Evolutionary conservation across 1,140 invertebrate species (phyloP), one percentile per base, ranked within the genome.

Genomic region (Zophobas atratus): DNA sequence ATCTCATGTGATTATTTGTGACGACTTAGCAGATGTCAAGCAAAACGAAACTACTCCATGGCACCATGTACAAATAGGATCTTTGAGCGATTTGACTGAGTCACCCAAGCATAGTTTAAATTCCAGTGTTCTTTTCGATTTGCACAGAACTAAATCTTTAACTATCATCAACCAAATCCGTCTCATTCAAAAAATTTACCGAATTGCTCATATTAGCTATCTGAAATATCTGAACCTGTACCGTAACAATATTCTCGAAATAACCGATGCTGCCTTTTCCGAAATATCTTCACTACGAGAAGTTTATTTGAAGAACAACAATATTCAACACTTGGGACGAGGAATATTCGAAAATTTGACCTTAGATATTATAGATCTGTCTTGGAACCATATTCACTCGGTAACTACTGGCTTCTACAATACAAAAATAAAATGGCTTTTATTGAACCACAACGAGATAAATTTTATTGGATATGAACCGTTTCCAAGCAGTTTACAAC

Each of bases 361-460:
- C 39, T 36, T 63, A 8, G 57, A 63, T 0, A 34, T 63, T 3
- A 36, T 63, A 6, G 39, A 39, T 39, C 39, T 63, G 57, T 63
- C 57, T 38, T 36, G 57, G 8, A 63, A 63, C 33, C 6, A 2
- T 2, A 51, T 51, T 2, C 8, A 63, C n/a, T 38, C 57, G 5
- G 39, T 63, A 34, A 63, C 57, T 38, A 63, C 57, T 1, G n/a
- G 38, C 2, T 63, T 63, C 32, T 63, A n/a, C 6, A 6, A 63
- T 1, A 63, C n/a, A n/a, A 63, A 41, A n/a, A 63, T 63, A 6
- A 63, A 63, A 8, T 63, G 57, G 57, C 34, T 63, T 39, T 38
- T 38, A 39, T 8, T 63, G 8, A 63, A 63, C 33, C 35, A 63
- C 6, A 63, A 63, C 32, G 39, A 63, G 6, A 4, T 63, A 1